Evolutionary conservation across 1,140 invertebrate species (phyloP).

Genomic region (Paraescarpia echinospica): DNA sequence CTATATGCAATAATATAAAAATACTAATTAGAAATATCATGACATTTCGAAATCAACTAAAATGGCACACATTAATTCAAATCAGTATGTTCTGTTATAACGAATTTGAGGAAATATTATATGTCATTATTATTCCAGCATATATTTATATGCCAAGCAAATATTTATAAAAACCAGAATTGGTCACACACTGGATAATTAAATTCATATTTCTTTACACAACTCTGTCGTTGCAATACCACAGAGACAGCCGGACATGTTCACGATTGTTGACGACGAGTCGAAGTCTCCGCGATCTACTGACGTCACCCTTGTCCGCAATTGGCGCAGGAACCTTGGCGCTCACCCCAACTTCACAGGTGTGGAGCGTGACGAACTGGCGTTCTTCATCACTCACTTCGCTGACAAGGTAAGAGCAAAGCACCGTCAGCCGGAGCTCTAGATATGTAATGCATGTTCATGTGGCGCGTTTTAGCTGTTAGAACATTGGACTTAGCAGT

Average conservation of each 20-base stretch:
- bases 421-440: too few species aligned
- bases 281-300: constrained; percentile 31
- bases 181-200: too few species aligned
- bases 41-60: background rate
- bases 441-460: too few species aligned
- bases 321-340: constrained; percentile 18
- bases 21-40: background rate
- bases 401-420: constrained; percentile 66
- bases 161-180: background rate
- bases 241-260: constrained; percentile 26
- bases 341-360: constrained; percentile 49
- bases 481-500: too few species aligned
- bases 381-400: constrained; percentile 79
- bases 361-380: constrained; percentile 70
- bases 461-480: too few species aligned
- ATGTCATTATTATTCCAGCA: too few species aligned
- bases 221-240: background rate
- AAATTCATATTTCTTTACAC: background rate
- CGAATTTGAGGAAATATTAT: too few species aligned
- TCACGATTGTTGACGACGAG: constrained; percentile 34
- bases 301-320: constrained; percentile 29
- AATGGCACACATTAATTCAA: background rate
- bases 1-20: too few species aligned
- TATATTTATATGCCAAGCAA: too few species aligned
- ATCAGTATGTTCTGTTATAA: too few species aligned